These are phyloP conservation scores for Hippocampus abdominalis DNA, from an alignment of 2,113 vertebrate species.

Conservation along the genomic window DNA sequence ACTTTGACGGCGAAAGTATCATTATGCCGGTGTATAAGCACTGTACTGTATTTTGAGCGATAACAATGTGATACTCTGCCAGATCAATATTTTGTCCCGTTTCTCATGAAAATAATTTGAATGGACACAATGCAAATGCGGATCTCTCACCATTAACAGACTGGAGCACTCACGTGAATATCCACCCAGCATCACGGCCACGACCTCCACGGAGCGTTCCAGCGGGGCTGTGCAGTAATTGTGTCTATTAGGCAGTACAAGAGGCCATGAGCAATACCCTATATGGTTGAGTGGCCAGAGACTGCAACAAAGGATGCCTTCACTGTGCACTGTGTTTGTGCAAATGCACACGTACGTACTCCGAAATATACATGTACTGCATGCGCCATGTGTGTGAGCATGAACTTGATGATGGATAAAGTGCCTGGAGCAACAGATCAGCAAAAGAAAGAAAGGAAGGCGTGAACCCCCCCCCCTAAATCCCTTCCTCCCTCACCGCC, in stretches of 20 bases:
- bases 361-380: conserved; percentile 1
- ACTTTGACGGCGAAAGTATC: background rate
- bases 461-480: background rate
- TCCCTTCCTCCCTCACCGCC: background rate
- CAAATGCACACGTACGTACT: conserved; percentile 4
- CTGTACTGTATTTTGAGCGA: background rate
- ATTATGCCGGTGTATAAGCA: background rate
- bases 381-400: conserved; percentile 1
- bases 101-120: background rate
- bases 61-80: background rate
- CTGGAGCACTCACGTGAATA: conserved; percentile 15
- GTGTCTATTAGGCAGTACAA: conserved; percentile 56
- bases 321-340: conserved; percentile 18
- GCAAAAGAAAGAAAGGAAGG: conserved; percentile 32
- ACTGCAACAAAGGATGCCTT: conserved; percentile 39
- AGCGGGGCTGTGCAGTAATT: conserved; percentile 54
- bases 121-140: background rate
- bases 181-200: conserved; percentile 11
- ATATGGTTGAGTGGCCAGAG: conserved; percentile 32
- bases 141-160: conserved; percentile 4
- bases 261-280: conserved; percentile 53
- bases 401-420: conserved; percentile 18
- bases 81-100: background rate
- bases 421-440: conserved; percentile 22
- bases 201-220: conserved; percentile 34